phyloP scores from a whole-genome alignment of 2,113 vertebrate species.

The Caranx ignobilis region DNA sequence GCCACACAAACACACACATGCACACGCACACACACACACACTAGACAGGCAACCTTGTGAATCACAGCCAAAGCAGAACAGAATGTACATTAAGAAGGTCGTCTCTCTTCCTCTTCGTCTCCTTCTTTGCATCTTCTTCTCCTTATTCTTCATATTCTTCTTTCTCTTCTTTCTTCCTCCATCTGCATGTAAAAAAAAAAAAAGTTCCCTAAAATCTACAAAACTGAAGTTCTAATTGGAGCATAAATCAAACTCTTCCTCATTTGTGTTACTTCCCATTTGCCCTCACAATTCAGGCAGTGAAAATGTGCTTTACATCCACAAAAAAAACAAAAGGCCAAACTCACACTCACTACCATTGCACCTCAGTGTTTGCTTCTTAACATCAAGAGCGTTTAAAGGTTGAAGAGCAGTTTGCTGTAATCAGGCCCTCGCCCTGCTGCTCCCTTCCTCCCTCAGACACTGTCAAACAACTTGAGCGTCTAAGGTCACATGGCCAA shows the following conservation, averaged over 20 bases:
- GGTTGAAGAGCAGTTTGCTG: slow-evolving; percentile 49
- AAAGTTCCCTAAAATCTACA: background rate
- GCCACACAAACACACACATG: slow-evolving; percentile 46
- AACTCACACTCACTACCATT: background rate
- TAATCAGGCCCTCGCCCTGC: slow-evolving; percentile 40
- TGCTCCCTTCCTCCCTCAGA: slow-evolving; percentile 53
- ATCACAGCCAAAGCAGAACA: slow-evolving; percentile 80
- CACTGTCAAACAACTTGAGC: slow-evolving; percentile 49
- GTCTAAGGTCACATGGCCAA: slow-evolving; percentile 71
- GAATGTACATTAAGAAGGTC: slow-evolving; percentile 80
- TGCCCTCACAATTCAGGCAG: background rate
- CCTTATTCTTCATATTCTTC: slow-evolving; percentile 37
- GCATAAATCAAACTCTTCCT: slow-evolving; percentile 16
- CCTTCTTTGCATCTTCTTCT: slow-evolving; percentile 12
- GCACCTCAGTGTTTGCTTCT: slow-evolving; percentile 40
- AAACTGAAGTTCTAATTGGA: background rate
- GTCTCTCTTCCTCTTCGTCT: slow-evolving; percentile 49
- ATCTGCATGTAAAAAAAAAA: background rate
- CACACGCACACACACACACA: slow-evolving; percentile 45
- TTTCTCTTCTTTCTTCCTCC: slow-evolving; percentile 38
- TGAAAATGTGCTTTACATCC: background rate
- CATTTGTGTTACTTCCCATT: slow-evolving; percentile 27
- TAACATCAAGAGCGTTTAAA: slow-evolving; percentile 50
- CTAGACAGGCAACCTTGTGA: slow-evolving; percentile 75
- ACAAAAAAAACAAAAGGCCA: background rate